Conservation (phyloP, 1,140 invertebrate genomes). For the Sinonovacula constricta region DNA sequence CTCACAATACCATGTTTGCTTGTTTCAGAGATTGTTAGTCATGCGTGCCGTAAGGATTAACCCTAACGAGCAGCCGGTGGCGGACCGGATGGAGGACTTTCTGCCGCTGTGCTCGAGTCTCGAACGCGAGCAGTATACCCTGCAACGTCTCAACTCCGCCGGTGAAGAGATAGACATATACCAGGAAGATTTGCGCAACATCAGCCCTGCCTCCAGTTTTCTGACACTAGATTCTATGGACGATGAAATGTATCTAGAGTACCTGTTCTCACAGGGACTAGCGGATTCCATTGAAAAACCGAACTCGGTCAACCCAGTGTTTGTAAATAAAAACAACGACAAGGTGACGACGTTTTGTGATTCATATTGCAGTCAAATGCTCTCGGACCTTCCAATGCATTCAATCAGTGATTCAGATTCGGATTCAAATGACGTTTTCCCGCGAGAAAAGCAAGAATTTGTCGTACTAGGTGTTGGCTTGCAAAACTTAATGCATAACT, state of each 20-base stretch:
- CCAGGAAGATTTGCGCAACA: constrained; percentile 56
- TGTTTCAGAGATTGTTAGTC: too few relatives aligned
- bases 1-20: constrained; percentile 14
- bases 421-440: constrained; percentile 55
- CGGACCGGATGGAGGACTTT: constrained; percentile 68
- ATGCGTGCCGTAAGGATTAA: constrained; percentile 28
- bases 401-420: constrained; percentile 2
- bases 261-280: constrained; percentile 73
- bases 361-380: constrained; percentile 52
- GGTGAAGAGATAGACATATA: constrained; percentile 68
- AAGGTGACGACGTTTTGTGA: constrained; percentile 63
- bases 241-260: constrained; percentile 71
- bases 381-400: constrained; percentile 35
- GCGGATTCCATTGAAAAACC: constrained; percentile 67
- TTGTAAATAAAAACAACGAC: constrained; percentile 49
- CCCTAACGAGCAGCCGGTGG: constrained; percentile 25
- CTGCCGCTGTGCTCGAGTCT: constrained; percentile 70
- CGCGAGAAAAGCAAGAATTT: constrained; percentile 63
- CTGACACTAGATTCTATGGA: constrained; percentile 71
- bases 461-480: constrained; percentile 79
- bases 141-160: constrained; percentile 75
- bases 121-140: constrained; percentile 71
- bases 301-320: constrained; percentile 49
- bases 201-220: constrained; percentile 53
- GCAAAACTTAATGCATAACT: constrained; percentile 74